Base-by-base conservation (phyloP, 2,888 invertebrate species). In the Orgyia antiqua region DNA sequence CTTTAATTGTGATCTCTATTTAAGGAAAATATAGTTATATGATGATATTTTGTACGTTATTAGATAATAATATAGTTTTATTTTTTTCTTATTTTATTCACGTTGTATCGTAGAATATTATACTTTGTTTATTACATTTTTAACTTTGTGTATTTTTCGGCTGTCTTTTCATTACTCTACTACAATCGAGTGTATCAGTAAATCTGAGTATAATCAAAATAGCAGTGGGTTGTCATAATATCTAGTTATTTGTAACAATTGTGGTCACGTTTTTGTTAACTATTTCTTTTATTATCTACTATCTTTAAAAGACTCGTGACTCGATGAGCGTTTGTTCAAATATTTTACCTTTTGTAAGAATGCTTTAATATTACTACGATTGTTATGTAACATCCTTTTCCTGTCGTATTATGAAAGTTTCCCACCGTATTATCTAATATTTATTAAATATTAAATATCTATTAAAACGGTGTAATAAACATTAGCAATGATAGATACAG, bases 231-330 rank as follows among this genome's bases (percentile, higher is more conserved):
- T 1, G 17, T 20, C 24, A 20, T 36, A 34, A 28, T 29, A 29
- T n/a, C 26, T 32, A 30, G 10, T n/a, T 42, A 41, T 39, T 45
- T 31, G 29, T 36, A 35, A 29, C 26, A 29, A 26, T 36, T 10
- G 23, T 7, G 13, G 50, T 50, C 47, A 50, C 50, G 45, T 42
- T 38, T 39, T 37, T 13, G 24, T 36, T 36, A 29, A 33, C 19
- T 19, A 28, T 10, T 23, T 25, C 29, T 19, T 37, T 34, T 36
- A 24, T 35, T 31, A 4, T 7, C 9, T 25, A 42, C 11, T 30
- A 21, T 40, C 12, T 38, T 33, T 17, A 27, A 30, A 24, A 31
- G 20, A 32, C 19, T 44, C 41, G 38, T 51, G 42, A 45, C 29
- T 46, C 9, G 30, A 29, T 37, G 18, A 32, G 26, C 30, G 30